These are phyloP conservation scores for Scaptomyza cyrtandrae DNA, from an alignment of 2,888 invertebrate species.

Conservation along the genomic window DNA sequence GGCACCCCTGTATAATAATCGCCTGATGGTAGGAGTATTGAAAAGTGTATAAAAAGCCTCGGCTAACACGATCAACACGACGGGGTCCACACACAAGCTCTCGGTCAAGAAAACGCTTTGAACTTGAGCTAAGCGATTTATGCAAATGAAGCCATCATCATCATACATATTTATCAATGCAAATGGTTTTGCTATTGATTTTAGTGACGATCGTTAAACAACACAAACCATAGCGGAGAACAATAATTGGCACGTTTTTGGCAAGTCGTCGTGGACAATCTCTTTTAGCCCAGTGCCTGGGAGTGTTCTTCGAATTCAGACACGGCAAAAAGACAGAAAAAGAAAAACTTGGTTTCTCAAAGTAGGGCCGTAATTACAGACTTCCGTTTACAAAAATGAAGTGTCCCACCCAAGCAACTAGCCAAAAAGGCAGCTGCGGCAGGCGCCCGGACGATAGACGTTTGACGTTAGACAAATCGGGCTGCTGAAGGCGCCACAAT, in stretches of 20 bases:
- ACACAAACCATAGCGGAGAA: conserved; percentile 8
- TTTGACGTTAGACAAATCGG: conserved; percentile 29
- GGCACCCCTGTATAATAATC: too few species aligned
- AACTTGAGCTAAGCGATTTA: conserved; percentile 53
- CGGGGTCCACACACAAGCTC: conserved; percentile 4
- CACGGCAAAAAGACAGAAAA: background rate
- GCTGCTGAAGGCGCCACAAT: conserved; percentile 75
- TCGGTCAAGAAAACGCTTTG: conserved; percentile 59
- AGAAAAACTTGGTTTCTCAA: conserved; percentile 52
- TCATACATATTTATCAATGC: conserved; percentile 51
- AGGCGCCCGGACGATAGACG: conserved; percentile 1
- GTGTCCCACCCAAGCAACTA: conserved; percentile 31
- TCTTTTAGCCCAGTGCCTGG: conserved; percentile 3
- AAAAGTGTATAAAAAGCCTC: conserved; percentile 4
- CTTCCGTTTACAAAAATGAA: conserved; percentile 58
- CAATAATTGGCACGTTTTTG: conserved; percentile 47
- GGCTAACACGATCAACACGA: conserved; percentile 25
- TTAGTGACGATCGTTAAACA: conserved; percentile 50
- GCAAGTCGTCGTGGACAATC: conserved; percentile 23
- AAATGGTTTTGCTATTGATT: conserved; percentile 54
- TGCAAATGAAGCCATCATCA: conserved; percentile 43
- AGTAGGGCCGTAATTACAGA: conserved; percentile 69
- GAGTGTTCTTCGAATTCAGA: conserved; percentile 21
- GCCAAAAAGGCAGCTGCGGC: conserved; percentile 11
- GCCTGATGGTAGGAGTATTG: too few species aligned